Percentiles rank a stretch among this genome's conserved stretches.
These are phyloP conservation scores for Myotis planiceps DNA, from an alignment of 2,797 vertebrate genomes.

Conservation along the genomic window DNA sequence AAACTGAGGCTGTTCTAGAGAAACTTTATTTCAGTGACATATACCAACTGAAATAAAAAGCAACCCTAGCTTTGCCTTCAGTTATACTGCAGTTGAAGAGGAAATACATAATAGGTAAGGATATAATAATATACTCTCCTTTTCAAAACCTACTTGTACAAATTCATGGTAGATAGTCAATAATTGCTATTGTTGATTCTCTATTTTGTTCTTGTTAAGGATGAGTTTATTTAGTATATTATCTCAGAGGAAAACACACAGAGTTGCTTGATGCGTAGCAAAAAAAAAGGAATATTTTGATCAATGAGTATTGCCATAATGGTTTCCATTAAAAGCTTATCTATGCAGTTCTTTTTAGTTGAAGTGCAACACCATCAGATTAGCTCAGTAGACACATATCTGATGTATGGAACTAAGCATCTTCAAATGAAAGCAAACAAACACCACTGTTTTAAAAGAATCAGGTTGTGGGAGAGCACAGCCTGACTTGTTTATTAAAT, in stretches of 20 bases:
- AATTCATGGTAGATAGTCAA: not conserved
- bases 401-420: not conserved
- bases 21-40: not conserved
- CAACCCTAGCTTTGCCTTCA: not conserved
- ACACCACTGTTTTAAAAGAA: not conserved
- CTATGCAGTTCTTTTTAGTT: not conserved
- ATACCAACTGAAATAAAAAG: not conserved
- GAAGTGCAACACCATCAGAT: rapidly evolving
- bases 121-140: rapidly evolving
- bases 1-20: not conserved
- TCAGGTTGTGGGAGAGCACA: not conserved
- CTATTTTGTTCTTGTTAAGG: not conserved
- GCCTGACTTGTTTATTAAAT: not conserved
- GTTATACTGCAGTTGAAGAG: not conserved
- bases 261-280: not conserved
- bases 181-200: not conserved
- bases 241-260: not conserved
- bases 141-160: not conserved
- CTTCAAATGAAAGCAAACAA: not conserved
- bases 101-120: not conserved
- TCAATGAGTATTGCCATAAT: not conserved
- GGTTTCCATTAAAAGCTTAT: not conserved
- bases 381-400: not conserved
- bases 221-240: not conserved
- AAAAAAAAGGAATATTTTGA: not conserved